A percentile compares a stretch with the other conserved stretches of the same genome.
phyloP scores from a whole-genome alignment of 2,797 vertebrate species.

The Microtus agrestis region DNA sequence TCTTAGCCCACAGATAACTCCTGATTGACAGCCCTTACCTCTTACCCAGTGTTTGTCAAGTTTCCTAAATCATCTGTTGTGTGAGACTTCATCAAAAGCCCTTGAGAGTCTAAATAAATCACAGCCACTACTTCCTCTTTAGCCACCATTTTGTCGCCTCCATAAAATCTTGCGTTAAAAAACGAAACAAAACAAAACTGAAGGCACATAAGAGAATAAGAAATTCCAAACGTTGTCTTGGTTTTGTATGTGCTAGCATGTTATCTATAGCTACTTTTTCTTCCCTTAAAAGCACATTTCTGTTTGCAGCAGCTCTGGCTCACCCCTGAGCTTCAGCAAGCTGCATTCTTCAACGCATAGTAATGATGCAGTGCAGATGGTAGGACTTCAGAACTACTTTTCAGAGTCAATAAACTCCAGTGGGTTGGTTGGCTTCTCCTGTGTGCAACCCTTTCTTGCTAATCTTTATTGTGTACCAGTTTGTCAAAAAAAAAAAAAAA shows the following conservation, averaged over 20 bases:
- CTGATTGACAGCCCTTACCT: slow-evolving; percentile 74
- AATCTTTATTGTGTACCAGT: slow-evolving; percentile 51
- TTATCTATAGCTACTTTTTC: neutral
- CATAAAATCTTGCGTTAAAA: slow-evolving; percentile 77
- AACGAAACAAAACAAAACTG: neutral
- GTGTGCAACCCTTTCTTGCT: neutral
- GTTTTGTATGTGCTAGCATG: slow-evolving; percentile 37
- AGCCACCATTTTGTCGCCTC: slow-evolving; percentile 53
- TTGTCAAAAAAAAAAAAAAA: slow-evolving; percentile 68
- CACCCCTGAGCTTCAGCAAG: neutral
- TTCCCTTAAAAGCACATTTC: slow-evolving; percentile 34
- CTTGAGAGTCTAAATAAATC: slow-evolving; percentile 80
- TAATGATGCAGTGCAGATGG: neutral
- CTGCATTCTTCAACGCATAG: neutral
- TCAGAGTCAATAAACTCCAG: slow-evolving; percentile 49
- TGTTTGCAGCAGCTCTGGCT: neutral
- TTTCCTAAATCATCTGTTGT: slow-evolving; percentile 79
- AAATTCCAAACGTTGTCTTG: slow-evolving; percentile 62
- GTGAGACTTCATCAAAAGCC: slow-evolving; percentile 76
- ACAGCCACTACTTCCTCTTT: slow-evolving; percentile 69
- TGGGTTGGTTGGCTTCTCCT: slow-evolving; percentile 17
- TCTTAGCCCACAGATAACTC: slow-evolving; percentile 83
- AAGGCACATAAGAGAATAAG: slow-evolving; percentile 62
- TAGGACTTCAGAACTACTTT: slow-evolving; percentile 52
- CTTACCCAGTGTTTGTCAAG: slow-evolving; percentile 71